Conservation (phyloP, 2,113 vertebrate species). For the Myrmophylax atrothorax region DNA sequence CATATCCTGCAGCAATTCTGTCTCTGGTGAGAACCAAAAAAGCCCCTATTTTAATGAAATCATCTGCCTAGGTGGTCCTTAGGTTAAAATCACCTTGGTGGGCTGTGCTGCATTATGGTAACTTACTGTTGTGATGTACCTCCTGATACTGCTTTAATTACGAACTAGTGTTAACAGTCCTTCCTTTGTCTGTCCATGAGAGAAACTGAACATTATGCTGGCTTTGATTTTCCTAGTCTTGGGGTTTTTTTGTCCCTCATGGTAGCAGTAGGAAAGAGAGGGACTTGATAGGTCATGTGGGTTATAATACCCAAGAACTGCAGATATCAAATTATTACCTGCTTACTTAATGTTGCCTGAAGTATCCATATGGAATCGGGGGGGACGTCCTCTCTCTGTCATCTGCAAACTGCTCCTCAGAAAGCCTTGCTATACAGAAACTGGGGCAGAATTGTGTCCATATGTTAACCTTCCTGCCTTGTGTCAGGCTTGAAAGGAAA, state of each 20-base stretch:
- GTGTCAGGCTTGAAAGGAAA: not conserved
- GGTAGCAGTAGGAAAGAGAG: not conserved
- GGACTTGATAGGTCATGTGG: not conserved
- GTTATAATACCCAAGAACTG: not conserved
- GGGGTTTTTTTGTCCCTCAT: not conserved
- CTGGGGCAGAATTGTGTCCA: not conserved
- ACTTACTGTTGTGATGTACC: not conserved
- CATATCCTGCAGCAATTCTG: not conserved
- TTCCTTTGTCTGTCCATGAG: not conserved
- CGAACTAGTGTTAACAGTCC: not conserved
- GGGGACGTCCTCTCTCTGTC: not conserved
- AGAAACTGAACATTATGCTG: not conserved
- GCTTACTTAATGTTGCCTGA: not conserved
- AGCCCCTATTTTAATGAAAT: not conserved
- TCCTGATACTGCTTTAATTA: not conserved
- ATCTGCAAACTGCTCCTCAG: not conserved
- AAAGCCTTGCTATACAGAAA: not conserved
- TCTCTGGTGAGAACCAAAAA: not conserved
- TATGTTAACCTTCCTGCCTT: not conserved
- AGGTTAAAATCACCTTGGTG: not conserved
- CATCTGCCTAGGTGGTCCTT: rapidly evolving
- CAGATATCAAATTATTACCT: not conserved
- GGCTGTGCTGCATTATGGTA: not conserved
- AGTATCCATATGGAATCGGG: not conserved
- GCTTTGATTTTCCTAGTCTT: not conserved